These are phyloP conservation scores for Crenuchus spilurus DNA, from an alignment of 2,797 vertebrate species.

Conservation along the genomic window DNA sequence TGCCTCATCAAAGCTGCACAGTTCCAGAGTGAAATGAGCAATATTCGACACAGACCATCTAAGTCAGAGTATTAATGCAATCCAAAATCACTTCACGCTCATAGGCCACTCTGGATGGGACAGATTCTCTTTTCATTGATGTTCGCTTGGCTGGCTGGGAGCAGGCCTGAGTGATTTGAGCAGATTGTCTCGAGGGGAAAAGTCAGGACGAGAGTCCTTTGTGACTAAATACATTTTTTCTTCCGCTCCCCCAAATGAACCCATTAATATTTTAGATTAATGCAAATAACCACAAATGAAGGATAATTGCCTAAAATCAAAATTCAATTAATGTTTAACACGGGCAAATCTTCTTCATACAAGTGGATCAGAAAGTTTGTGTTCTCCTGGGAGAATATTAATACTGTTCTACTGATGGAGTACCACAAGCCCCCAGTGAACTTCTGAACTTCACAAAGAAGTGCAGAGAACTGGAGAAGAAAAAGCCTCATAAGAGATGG, in stretches of 20 bases:
- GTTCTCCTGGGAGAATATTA: constrained; percentile 22
- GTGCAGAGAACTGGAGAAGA: background rate
- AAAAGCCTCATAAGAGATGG: background rate
- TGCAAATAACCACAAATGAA: constrained; percentile 77
- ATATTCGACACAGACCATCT: background rate
- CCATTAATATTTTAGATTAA: constrained; percentile 77
- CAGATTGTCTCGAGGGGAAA: constrained; percentile 58
- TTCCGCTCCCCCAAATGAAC: constrained; percentile 64
- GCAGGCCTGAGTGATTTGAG: constrained; percentile 52
- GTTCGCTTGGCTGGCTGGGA: constrained; percentile 4
- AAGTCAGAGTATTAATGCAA: background rate
- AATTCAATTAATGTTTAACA: constrained; percentile 77
- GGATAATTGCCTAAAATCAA: constrained; percentile 76
- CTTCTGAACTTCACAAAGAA: constrained; percentile 8
- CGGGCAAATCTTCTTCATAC: constrained; percentile 54
- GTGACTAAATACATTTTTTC: constrained; percentile 66
- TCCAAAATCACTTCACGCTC: constrained; percentile 1
- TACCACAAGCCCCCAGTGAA: constrained; percentile 7
- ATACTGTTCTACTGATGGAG: constrained; percentile 23
- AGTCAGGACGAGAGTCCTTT: constrained; percentile 57
- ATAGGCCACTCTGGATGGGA: background rate
- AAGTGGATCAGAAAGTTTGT: constrained; percentile 26
- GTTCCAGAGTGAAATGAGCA: constrained; percentile 7
- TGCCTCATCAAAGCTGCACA: constrained; percentile 24
- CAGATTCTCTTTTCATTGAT: constrained; percentile 18